Evolutionary conservation across 2,113 vertebrate genomes (phyloP).

Genomic region (Eptesicus fuscus): DNA sequence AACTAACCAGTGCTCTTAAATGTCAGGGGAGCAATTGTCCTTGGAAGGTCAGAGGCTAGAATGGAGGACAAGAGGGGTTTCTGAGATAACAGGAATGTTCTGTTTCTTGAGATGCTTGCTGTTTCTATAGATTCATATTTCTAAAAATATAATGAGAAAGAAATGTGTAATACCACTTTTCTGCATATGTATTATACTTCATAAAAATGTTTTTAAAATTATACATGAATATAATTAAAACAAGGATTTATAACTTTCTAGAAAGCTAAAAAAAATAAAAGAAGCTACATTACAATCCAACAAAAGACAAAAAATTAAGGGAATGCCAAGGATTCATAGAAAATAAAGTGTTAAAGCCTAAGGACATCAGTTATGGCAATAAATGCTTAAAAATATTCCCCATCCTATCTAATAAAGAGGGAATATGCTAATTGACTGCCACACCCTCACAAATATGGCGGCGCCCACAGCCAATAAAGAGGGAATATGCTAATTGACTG

Average conservation of each 20-base stretch:
- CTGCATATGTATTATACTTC: not conserved
- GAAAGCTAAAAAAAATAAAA: slow-evolving; percentile 48
- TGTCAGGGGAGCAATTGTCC: not conserved
- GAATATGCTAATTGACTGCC: too few species aligned
- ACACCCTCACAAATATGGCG: too few species aligned
- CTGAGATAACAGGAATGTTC: not conserved
- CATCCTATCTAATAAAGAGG: not conserved
- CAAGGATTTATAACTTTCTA: slow-evolving; percentile 16
- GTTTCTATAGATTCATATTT: not conserved
- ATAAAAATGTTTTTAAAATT: not conserved
- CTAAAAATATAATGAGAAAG: not conserved
- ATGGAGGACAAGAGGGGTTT: not conserved
- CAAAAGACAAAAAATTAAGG: slow-evolving; percentile 36
- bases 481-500: too few species aligned
- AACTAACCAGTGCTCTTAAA: not conserved
- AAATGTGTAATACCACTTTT: not conserved
- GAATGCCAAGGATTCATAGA: slow-evolving; percentile 15
- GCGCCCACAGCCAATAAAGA: too few species aligned
- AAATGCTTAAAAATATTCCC: slow-evolving; percentile 35
- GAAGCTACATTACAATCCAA: not conserved
- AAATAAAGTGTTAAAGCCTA: slow-evolving; percentile 33
- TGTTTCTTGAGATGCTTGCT: not conserved
- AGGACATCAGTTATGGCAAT: slow-evolving; percentile 38
- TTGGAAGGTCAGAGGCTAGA: not conserved
- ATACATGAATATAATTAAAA: slow-evolving; percentile 6